Base-by-base conservation (phyloP, 2,113 vertebrate species). In the Callithrix jacchus region DNA sequence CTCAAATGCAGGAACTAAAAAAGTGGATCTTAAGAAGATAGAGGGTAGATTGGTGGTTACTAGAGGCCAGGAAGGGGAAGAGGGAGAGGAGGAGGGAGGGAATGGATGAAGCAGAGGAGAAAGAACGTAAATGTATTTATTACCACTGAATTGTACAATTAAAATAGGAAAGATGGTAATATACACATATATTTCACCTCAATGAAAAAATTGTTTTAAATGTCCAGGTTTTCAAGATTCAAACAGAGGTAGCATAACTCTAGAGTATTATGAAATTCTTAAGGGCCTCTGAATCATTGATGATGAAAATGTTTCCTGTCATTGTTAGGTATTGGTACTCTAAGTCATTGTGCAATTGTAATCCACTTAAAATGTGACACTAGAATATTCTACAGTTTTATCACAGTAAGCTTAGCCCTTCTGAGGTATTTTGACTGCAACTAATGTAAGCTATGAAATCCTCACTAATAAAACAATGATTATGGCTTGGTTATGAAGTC, bases 331-430 rank as follows among this genome's bases (percentile, higher is more conserved):
- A 71, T 96, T 85, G 74, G 21, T 56, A 81, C 12, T 85, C 56
- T 87, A 93, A 92, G 54, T 70, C 6, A 91, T 81, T 35, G 64
- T 70, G 16, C 74, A 95, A 83, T 91, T 80, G 10, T 74, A 76
- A 49, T 86, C 27, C 70, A 89, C n/a, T 93, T 87, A 54, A 68
- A 58, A 97, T 79, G 35, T 89, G 68, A 71, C 42, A 74, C 49
- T 74, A 58, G 40, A 68, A 64, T 91, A 58, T 91, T 94, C 89
- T 90, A 83, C 8, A 52, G 37, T 82, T 54, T 89, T 92, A 64
- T 76, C 49, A 70, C 40, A 12, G 13, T 76, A 82, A 42, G 16
- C 14, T 66, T 64, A 81, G 42, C 40, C 73, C 83, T 89, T 80
- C 40, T 49, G n/a, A 91, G 14, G 8, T 47, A 68, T 58, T 93